Evolutionary conservation across 2,797 vertebrate species (phyloP), one percentile per base, ranked within the genome.

Genomic region (Gallinago nigripennis): DNA sequence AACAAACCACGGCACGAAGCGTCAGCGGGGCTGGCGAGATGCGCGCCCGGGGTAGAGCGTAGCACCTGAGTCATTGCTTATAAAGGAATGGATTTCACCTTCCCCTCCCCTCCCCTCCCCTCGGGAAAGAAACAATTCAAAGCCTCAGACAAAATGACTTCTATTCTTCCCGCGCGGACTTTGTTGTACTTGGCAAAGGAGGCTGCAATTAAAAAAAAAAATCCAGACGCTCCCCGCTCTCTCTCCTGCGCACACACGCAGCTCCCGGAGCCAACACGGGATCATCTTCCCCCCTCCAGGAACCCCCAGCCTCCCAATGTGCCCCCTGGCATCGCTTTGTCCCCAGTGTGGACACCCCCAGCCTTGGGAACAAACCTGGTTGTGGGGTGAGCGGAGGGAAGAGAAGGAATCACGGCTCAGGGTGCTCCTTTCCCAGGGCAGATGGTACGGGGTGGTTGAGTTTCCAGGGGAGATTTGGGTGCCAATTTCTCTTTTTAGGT

Each of bases 1-100:
- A 86, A 71, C 81, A 46, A 25, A 51, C 37, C 70, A 16, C 72
- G 64, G 81, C 73, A 15, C 39, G 13, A 39, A 77, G 45, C 86
- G 25, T 58, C 21, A 18, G 60, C 25, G 28, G 56, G 79, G 63
- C 76, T 11, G 19, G 87, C 53, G 30, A 39, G 96, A 90, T 73
- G 89, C 41, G 82, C 88, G 92, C 93, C 95, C 83, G 3, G 93
- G 72, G 81, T 33, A 39, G 96, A 92, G 91, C 81, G 89, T 84
- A 88, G 95, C 98, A 97, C 97, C 96, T 97, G 92, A 97, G 93
- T 94, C 94, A 97, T 68, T 73, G 92, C 96, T 96, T 78, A 21
- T 51, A 80, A 88, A 91, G 72, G 90, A 33, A 68, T 65, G 92
- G 87, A 60, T 88, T 90, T 84, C 92, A 33, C 83, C 95, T 63